These are phyloP conservation scores for Drosophila neonasuta DNA, from an alignment of 2,888 invertebrate species.

Conservation along the genomic window DNA sequence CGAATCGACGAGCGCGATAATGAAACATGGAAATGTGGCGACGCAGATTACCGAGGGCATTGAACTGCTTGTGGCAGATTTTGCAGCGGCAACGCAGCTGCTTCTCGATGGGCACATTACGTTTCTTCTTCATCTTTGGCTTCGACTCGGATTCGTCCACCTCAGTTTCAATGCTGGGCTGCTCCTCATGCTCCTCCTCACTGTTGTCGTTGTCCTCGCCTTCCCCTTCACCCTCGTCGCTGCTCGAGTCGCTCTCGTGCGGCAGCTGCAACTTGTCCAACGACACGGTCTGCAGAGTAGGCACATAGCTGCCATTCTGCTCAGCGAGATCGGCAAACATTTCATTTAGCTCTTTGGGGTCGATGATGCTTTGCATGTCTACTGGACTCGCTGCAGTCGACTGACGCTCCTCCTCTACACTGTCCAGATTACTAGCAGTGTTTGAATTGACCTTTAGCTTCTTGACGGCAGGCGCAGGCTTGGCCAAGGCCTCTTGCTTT, in stretches of 20 bases:
- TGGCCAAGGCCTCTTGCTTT: conserved; percentile 79
- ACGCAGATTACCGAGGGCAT: conserved; percentile 81
- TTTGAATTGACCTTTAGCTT: conserved; percentile 52
- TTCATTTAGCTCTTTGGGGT: conserved; percentile 68
- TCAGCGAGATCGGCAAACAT: conserved; percentile 79
- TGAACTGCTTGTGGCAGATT: conserved; percentile 81
- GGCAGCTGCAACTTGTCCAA: conserved; percentile 73
- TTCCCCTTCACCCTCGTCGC: conserved; percentile 46
- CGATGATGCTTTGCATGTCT: conserved; percentile 43
- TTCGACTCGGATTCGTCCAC: conserved; percentile 26
- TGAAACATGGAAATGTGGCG: conserved; percentile 82
- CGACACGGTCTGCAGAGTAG: conserved; percentile 78
- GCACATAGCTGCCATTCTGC: conserved; percentile 65
- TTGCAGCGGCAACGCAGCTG: conserved; percentile 80
- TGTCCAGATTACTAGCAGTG: conserved; percentile 7
- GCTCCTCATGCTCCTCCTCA: conserved; percentile 21
- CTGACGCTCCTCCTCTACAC: conserved; percentile 14
- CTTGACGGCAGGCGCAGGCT: conserved; percentile 58
- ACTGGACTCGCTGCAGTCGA: background rate
- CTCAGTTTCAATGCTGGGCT: conserved; percentile 15
- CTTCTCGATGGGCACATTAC: conserved; percentile 66
- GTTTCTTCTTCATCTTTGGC: conserved; percentile 56
- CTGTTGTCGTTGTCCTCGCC: conserved; percentile 40
- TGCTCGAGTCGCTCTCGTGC: conserved; percentile 60
- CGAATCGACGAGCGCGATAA: conserved; percentile 85